phyloP scores from a whole-genome alignment of 2,888 invertebrate species.

The Scrobipalpa costella region DNA sequence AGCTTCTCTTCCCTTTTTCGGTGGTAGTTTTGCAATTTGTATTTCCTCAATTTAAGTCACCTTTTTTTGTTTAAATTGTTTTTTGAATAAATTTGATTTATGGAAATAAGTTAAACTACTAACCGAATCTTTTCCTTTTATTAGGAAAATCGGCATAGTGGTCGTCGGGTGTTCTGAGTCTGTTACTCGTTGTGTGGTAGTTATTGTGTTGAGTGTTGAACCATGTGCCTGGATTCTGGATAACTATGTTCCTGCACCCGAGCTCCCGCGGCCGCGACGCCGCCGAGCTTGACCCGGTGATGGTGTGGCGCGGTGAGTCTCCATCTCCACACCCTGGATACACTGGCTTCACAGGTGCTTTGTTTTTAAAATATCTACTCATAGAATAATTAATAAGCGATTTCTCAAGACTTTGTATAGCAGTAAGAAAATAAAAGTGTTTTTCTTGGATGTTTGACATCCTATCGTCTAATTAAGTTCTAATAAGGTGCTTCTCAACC shows the following conservation, averaged over 20 bases:
- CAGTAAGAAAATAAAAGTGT: background rate
- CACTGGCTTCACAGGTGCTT: background rate
- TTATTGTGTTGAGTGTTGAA: conserved; percentile 49
- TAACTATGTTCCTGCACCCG: conserved; percentile 77
- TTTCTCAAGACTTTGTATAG: background rate
- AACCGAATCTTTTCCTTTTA: conserved; percentile 40
- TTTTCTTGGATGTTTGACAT: background rate
- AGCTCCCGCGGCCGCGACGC: conserved; percentile 72
- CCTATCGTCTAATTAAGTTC: background rate
- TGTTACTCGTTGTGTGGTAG: conserved; percentile 45
- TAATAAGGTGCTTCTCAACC: background rate
- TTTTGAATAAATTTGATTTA: conserved; percentile 26
- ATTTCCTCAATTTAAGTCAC: conserved; percentile 29
- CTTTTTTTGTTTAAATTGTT: conserved; percentile 25
- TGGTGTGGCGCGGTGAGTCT: conserved; percentile 75
- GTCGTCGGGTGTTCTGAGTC: conserved; percentile 29
- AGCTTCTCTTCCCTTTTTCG: conserved; percentile 22
- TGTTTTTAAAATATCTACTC: background rate
- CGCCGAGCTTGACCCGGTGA: conserved; percentile 69
- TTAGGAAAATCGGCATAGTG: conserved; percentile 38
- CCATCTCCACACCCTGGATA: conserved; percentile 38
- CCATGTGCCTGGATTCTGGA: conserved; percentile 76
- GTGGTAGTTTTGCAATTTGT: conserved; percentile 23
- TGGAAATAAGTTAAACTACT: conserved; percentile 24
- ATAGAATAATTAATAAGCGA: background rate